Evolutionary conservation across 2,888 invertebrate species (phyloP), one percentile per base, ranked within the genome.

Genomic region (Venusia cambrica): DNA sequence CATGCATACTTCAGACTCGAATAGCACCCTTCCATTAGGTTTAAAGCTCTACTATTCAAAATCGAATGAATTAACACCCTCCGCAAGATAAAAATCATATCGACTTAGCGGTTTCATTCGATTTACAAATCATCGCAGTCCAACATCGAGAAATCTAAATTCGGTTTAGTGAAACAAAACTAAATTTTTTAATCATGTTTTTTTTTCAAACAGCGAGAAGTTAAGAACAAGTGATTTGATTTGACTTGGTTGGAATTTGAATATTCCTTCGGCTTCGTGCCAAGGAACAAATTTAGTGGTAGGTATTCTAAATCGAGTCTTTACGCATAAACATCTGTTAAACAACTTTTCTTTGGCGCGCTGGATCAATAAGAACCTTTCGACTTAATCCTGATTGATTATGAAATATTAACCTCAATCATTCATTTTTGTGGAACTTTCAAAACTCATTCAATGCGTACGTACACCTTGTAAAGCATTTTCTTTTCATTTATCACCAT

Each of bases 401-500:
- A 8, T 13, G 22, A 20, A 31, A 5, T 10, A 16, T 14, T 14
- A 2, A 10, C 2, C 4, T 10, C 5, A 24, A 24, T 25, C 13
- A 26, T 30, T 40, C 27, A 10, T 15, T 31, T 14, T 22, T 11
- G 5, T 15, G 14, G 18, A 19, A 9, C 31, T 35, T 35, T 24
- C 16, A 13, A 4, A 31, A 22, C 17, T 8, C 20, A 25, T 10
- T 18, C 22, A 28, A 12, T 12, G 12, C 14, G 4, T 65, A 72
- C 68, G 69, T 73, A 70, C 64, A 62, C 48, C 14, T n/a, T n/a
- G n/a, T n/a, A n/a, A 76, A 74, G 73, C 75, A 62, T 64, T 66
- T 74, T 78, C 75, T 71, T 69, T 19, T 55, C 50, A 62, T 72
- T 76, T 78, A 81, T 85, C 83, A 84, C 83, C 81, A 83, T 73